These are phyloP conservation scores for Eclectus roratus DNA, from an alignment of 2,113 vertebrate genomes.

Conservation along the genomic window DNA sequence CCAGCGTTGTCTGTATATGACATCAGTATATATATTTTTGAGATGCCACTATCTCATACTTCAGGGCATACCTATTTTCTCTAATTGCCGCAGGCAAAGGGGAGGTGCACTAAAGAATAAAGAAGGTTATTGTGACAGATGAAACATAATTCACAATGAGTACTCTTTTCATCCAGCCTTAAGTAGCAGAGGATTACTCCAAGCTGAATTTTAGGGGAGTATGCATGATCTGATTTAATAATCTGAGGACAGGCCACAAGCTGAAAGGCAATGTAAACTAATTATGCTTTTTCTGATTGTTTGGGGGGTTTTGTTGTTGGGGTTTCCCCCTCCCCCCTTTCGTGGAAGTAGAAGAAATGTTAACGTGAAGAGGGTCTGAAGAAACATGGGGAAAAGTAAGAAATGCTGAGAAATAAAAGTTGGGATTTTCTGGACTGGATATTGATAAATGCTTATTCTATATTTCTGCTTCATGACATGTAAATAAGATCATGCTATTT, in stretches of 20 bases:
- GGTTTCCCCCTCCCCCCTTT: background rate
- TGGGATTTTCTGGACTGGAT: conserved; percentile 52
- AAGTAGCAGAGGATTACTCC: conserved; percentile 74
- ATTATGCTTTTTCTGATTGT: conserved; percentile 49
- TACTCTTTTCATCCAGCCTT: conserved; percentile 75
- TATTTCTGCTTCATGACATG: conserved; percentile 61
- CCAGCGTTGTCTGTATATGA: conserved; percentile 27
- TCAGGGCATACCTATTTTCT: conserved; percentile 78
- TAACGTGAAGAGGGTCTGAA: conserved; percentile 58
- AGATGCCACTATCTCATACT: conserved; percentile 67
- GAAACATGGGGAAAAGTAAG: conserved; percentile 54
- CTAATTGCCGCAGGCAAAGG: conserved; percentile 78
- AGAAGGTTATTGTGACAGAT: conserved; percentile 81
- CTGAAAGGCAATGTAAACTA: conserved; percentile 58
- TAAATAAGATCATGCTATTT: conserved; percentile 60
- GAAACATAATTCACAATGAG: conserved; percentile 83
- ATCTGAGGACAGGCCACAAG: conserved; percentile 52
- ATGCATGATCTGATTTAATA: conserved; percentile 68
- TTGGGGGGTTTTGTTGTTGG: conserved; percentile 30
- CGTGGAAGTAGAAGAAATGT: conserved; percentile 58
- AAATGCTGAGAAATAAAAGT: conserved; percentile 59
- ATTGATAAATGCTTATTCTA: conserved; percentile 35
- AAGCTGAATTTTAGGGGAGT: conserved; percentile 74
- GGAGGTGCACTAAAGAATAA: conserved; percentile 78
- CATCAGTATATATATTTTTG: conserved; percentile 68